Evolutionary conservation across 1,140 invertebrate species (phyloP).

Genomic region (Solenopsis fugax): DNA sequence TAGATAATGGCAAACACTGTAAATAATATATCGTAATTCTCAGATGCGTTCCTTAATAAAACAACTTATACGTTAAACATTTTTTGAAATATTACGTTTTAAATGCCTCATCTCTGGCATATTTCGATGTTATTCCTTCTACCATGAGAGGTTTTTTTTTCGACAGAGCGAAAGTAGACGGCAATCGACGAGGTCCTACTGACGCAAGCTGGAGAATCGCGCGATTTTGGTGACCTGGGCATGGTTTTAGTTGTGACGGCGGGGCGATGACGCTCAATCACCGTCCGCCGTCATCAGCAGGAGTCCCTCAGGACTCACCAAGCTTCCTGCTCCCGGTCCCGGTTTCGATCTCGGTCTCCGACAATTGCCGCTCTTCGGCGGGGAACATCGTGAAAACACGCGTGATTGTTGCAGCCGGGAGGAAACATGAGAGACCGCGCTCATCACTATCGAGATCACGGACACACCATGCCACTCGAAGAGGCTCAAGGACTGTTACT

Average conservation of each 20-base stretch:
- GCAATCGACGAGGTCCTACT: not conserved
- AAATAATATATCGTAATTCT: not conserved
- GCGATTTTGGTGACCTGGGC: conserved; percentile 72
- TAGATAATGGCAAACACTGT: too few species aligned
- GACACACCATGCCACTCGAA: conserved; percentile 82
- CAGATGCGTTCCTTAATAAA: not conserved
- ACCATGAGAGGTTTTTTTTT: not conserved
- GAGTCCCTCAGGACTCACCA: conserved; percentile 82
- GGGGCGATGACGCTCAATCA: conserved; percentile 84
- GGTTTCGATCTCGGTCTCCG: conserved; percentile 44
- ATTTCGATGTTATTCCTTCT: not conserved
- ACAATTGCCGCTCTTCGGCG: conserved; percentile 41
- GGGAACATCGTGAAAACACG: conserved; percentile 33
- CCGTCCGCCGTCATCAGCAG: conserved; percentile 78
- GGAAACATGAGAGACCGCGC: conserved; percentile 82
- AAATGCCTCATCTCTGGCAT: not conserved
- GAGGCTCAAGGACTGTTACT: conserved; percentile 82
- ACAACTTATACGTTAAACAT: not conserved
- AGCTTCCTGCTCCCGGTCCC: conserved; percentile 69
- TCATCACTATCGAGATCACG: conserved; percentile 80
- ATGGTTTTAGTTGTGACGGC: conserved; percentile 82
- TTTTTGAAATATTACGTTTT: not conserved
- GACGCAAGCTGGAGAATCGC: conserved; percentile 38
- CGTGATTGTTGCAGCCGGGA: conserved; percentile 30
- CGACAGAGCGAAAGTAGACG: not conserved